A percentile compares a stretch with the other conserved stretches of the same genome.
phyloP scores from a whole-genome alignment of 2,888 invertebrate species.

The Zaprionus bogoriensis region DNA sequence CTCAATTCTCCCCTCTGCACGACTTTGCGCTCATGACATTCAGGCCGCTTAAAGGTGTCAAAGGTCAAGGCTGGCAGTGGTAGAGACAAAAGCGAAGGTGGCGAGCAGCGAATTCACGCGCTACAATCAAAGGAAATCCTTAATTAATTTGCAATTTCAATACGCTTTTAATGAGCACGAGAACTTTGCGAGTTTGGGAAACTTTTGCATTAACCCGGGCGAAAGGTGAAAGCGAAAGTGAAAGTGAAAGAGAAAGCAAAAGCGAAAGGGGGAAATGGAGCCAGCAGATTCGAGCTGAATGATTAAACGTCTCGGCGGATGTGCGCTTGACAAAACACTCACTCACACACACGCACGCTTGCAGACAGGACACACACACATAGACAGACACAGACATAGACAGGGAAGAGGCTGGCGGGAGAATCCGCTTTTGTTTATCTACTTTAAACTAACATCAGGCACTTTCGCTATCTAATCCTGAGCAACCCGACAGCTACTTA shows the following conservation, averaged over 20 bases:
- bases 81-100: too few species aligned
- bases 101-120: too few species aligned
- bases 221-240: conserved; percentile 21
- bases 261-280: not conserved
- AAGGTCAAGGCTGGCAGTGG: conserved; percentile 25
- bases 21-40: not conserved
- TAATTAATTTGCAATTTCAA: conserved; percentile 54
- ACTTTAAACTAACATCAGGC: conserved; percentile 79
- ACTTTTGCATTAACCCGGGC: conserved; percentile 29
- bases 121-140: conserved; percentile 35
- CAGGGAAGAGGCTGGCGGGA: conserved; percentile 5
- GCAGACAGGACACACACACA: conserved; percentile 8
- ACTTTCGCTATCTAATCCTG: conserved; percentile 75
- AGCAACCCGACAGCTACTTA: conserved; percentile 76
- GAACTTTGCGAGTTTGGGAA: conserved; percentile 29
- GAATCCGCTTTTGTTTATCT: conserved; percentile 74
- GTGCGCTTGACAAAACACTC: conserved; percentile 47
- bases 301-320: conserved; percentile 42
- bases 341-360: conserved; percentile 15
- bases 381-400: not conserved
- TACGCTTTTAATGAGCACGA: conserved; percentile 39
- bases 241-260: not conserved
- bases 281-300: conserved; percentile 27
- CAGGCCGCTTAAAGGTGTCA: conserved; percentile 5
- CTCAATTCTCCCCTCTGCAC: not conserved